phyloP scores from a whole-genome alignment of 2,888 invertebrate species.

The Dastarcus helophoroides region DNA sequence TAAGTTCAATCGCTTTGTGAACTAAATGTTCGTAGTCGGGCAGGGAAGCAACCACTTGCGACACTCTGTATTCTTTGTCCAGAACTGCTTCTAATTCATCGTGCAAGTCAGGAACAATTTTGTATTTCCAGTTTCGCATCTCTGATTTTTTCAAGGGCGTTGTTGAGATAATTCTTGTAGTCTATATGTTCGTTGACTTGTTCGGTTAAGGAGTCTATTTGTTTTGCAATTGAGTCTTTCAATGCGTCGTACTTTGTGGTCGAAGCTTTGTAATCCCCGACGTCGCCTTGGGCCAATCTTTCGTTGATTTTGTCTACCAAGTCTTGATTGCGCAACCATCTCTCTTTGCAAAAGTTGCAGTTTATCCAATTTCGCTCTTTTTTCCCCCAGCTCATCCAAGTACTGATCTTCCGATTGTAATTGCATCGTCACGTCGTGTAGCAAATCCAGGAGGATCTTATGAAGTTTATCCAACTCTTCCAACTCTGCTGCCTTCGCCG shows the following conservation, averaged over 20 bases:
- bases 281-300: too few relatives aligned
- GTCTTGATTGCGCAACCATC: slow-evolving; percentile 69
- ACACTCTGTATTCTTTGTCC: slow-evolving; percentile 64
- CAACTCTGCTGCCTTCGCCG: slow-evolving; percentile 62
- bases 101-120: slow-evolving; percentile 74
- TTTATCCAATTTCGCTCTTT: slow-evolving; percentile 80
- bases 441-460: slow-evolving; percentile 73
- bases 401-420: slow-evolving; percentile 61
- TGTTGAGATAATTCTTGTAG: slow-evolving; percentile 72
- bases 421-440: slow-evolving; percentile 79
- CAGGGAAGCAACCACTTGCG: slow-evolving; percentile 54
- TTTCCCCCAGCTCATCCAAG: slow-evolving; percentile 81
- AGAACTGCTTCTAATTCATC: slow-evolving; percentile 72
- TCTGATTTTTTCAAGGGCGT: slow-evolving; percentile 76
- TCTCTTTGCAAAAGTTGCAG: slow-evolving; percentile 74
- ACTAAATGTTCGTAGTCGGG: slow-evolving; percentile 64
- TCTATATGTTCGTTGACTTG: slow-evolving; percentile 80
- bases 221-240: slow-evolving; percentile 21
- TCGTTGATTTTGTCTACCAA: slow-evolving; percentile 66
- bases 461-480: slow-evolving; percentile 80
- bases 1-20: slow-evolving; percentile 60
- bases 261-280: slow-evolving; percentile 59
- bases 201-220: slow-evolving; percentile 61
- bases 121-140: slow-evolving; percentile 71
- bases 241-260: too few relatives aligned